Conservation (phyloP, 1,140 invertebrate species). For the Wiebesia pumilae region DNA sequence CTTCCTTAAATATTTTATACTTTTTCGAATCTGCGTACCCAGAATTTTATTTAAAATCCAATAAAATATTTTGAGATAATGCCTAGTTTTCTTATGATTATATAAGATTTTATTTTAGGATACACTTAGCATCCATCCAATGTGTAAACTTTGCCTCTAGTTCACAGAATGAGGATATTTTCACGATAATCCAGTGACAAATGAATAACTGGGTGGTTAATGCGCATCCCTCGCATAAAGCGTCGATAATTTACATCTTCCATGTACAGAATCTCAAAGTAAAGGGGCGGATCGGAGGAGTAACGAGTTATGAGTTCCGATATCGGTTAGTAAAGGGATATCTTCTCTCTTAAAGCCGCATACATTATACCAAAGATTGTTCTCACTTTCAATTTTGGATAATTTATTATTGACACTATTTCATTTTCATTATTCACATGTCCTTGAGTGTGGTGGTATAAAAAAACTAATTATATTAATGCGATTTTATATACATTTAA, state of each 20-base stretch:
- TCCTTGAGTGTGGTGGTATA: not conserved
- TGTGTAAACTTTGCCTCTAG: not conserved
- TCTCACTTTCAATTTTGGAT: constrained; percentile 2
- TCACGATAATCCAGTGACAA: constrained; percentile 2
- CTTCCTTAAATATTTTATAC: no score
- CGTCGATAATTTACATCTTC: constrained; percentile 14
- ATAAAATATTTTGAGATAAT: not conserved
- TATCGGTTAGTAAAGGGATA: constrained; percentile 31
- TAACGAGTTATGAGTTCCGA: constrained; percentile 16
- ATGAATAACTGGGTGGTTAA: constrained; percentile 1
- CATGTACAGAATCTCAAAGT: not conserved
- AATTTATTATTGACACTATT: constrained; percentile 26
- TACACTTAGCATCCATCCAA: not conserved
- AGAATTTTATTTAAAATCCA: no score
- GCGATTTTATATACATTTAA: no score
- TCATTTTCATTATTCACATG: not conserved
- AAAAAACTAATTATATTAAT: no score
- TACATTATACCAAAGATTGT: not conserved
- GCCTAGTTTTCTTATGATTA: not conserved
- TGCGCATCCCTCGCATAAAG: constrained; percentile 9
- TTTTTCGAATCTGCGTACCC: no score
- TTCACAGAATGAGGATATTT: not conserved
- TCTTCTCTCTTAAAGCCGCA: not conserved
- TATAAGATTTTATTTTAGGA: not conserved
- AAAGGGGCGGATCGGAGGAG: not conserved